Conservation (phyloP, 2,888 invertebrate species). For the Augiades crinisus region DNA sequence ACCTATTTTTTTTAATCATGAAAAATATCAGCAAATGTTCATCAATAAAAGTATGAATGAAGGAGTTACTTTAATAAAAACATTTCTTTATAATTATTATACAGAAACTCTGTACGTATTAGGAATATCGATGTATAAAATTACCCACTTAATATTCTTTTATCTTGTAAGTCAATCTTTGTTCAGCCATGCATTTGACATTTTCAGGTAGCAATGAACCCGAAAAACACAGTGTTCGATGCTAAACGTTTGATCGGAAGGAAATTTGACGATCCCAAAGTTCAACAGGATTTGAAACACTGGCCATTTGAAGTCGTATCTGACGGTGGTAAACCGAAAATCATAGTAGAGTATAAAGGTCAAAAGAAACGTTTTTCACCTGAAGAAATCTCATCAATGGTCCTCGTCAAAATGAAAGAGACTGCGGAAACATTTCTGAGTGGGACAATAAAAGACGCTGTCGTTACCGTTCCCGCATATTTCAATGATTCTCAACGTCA, state of each 20-base stretch:
- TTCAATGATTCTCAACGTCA: constrained; percentile 92
- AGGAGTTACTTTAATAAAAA: too few species aligned
- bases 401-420: constrained; percentile 92
- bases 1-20: too few species aligned
- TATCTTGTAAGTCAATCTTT: neutral
- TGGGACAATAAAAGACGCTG: constrained; percentile 86
- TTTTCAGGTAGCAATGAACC: constrained; percentile 88
- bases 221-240: constrained; percentile 90
- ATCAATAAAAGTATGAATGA: too few species aligned
- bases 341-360: constrained; percentile 87
- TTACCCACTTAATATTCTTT: neutral
- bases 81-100: too few species aligned
- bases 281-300: constrained; percentile 91
- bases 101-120: too few species aligned
- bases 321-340: constrained; percentile 87
- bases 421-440: constrained; percentile 90
- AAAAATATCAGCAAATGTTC: too few species aligned
- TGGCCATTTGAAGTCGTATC: constrained; percentile 90
- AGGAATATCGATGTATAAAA: neutral
- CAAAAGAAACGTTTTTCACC: constrained; percentile 89
- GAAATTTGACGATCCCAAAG: constrained; percentile 87
- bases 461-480: constrained; percentile 92
- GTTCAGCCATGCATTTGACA: neutral
- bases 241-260: constrained; percentile 93
- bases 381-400: constrained; percentile 93